A percentile compares a stretch with the other conserved stretches of the same genome.
phyloP scores from a whole-genome alignment of 2,113 vertebrate genomes.

The Microcebus lehilahytsara region DNA sequence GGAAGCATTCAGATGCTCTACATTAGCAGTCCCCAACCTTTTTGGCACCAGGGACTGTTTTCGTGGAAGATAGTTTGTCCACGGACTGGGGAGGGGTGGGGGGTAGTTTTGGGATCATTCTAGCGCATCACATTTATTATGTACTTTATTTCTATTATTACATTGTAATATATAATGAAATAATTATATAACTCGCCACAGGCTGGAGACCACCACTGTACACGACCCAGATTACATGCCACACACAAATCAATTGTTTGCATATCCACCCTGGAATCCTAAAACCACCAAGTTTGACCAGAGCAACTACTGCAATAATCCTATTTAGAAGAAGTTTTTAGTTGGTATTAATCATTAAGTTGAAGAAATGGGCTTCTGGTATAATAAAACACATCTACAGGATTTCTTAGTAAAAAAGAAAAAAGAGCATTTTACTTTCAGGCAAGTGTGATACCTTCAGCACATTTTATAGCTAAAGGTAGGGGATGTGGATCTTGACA shows the following conservation, averaged over 20 bases:
- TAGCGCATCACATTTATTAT: too few relatives aligned
- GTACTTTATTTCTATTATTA: too few relatives aligned
- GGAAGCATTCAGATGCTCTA: not conserved
- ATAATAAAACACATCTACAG: not conserved
- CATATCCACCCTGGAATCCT: not conserved
- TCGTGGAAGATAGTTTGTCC: too few relatives aligned
- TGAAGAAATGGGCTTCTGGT: not conserved
- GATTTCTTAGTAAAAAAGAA: not conserved
- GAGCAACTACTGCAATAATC: not conserved
- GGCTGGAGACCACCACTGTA: too few relatives aligned
- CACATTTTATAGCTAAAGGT: not conserved
- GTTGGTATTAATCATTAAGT: too few relatives aligned
- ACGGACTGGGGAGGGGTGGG: too few relatives aligned
- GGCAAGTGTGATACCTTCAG: not conserved
- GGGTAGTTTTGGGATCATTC: too few relatives aligned
- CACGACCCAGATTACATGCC: rapidly evolving
- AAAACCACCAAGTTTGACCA: not conserved
- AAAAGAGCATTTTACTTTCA: not conserved
- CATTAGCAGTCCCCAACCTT: too few relatives aligned
- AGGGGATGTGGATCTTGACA: not conserved
- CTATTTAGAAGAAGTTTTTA: not conserved
- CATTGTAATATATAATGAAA: too few relatives aligned
- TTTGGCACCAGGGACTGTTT: too few relatives aligned
- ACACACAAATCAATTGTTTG: not conserved
- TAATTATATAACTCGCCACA: too few relatives aligned